Evolutionary conservation across 2,113 vertebrate species (phyloP), one percentile per base, ranked within the genome.

Genomic region (Prochilodus magdalenae): DNA sequence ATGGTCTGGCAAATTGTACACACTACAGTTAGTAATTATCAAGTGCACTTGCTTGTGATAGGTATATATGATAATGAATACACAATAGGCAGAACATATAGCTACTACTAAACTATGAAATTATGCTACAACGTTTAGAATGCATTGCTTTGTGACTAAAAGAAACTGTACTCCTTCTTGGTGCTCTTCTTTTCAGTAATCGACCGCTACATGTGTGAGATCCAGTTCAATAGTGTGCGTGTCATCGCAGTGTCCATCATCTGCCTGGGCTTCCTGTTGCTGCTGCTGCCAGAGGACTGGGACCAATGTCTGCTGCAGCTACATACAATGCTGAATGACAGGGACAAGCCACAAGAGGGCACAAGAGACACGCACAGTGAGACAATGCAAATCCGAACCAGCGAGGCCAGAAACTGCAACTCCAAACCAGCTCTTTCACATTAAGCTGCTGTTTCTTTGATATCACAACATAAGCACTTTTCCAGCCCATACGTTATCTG

Each of bases 231-330:
- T 30, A 93, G 93, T 3, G 94, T 96, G 73, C 93, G 95, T 13
- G 89, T 96, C 80, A 94, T 96, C 0, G 95, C 95, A 84, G 92
- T 95, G 78, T 66, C 94, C 88, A 95, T 95, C 79, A 95, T 96
- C n/a, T 94, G 95, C 86, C 86, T 96, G 91, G 95, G 95, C 66
- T 96, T 96, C 83, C 94, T 96, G 81, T 91, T 96, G 57, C 83
- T 96, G 87, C 93, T 96, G 40, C 86, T 96, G 78, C 95, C 95
- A 0, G 95, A 96, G 80, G 95, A 96, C 65, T 96, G 95, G 95
- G 95, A 96, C 1, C 91, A 93, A 72, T 94, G 93, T 93, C 63
- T 96, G 77, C 88, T 95, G 82, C 91, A 93, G 75, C 89, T 96
- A 26, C 93, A 94, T 82, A 91, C 94, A 0, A 92, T 89, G 79